A percentile compares a stretch with the other conserved stretches of the same genome.
These are phyloP conservation scores for Pseudomugil tenellus DNA, from an alignment of 2,797 vertebrate species.

Conservation along the genomic window DNA sequence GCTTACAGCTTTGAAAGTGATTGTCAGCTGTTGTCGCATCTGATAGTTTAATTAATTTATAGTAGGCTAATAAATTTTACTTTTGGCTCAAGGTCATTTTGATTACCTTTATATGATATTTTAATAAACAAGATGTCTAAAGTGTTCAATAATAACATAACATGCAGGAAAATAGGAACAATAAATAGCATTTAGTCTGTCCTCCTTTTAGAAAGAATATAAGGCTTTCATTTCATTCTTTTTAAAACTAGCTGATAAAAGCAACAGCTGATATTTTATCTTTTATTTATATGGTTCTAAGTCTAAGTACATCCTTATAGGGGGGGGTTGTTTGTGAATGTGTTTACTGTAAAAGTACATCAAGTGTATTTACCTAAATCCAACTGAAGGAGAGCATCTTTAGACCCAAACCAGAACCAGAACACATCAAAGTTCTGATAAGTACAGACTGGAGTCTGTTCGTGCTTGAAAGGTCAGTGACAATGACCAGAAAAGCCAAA, in stretches of 20 bases:
- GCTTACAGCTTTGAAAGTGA: background rate
- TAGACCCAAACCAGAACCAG: background rate
- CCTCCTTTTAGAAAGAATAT: too few species aligned
- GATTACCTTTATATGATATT: too few species aligned
- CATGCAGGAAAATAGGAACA: too few species aligned
- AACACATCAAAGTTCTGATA: constrained; percentile 30
- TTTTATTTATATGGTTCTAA: background rate
- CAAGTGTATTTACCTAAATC: constrained; percentile 2
- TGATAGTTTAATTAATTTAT: background rate
- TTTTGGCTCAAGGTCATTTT: background rate
- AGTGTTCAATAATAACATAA: background rate
- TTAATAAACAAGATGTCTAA: background rate
- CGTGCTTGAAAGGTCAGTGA: background rate
- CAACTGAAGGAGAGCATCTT: background rate
- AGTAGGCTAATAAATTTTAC: background rate
- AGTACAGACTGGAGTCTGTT: constrained; percentile 9
- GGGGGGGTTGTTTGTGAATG: background rate
- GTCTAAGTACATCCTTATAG: constrained; percentile 14
- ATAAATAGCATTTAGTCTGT: too few species aligned
- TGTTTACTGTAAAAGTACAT: background rate
- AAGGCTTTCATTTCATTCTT: too few species aligned
- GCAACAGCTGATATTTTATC: background rate
- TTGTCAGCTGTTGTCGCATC: background rate
- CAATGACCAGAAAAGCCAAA: constrained; percentile 39
- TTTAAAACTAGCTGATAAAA: too few species aligned